These are phyloP conservation scores for Danio aesculapii DNA, from an alignment of 2,797 vertebrate genomes.

Conservation along the genomic window DNA sequence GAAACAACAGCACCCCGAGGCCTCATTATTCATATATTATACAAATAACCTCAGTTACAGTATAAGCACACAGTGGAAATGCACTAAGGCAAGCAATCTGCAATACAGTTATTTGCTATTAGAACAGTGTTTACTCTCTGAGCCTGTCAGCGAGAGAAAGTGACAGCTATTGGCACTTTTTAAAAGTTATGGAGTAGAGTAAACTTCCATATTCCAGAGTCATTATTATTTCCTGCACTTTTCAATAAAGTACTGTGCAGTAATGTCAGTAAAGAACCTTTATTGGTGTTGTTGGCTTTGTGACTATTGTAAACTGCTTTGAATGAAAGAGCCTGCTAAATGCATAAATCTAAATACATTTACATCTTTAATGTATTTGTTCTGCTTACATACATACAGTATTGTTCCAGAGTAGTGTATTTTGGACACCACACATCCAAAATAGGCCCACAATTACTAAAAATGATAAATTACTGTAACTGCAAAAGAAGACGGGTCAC, in stretches of 20 bases:
- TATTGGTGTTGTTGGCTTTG: neutral
- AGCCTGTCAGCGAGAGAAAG: constrained; percentile 1
- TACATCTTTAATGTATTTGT: neutral
- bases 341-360: neutral
- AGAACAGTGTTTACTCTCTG: neutral
- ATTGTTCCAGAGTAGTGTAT: neutral
- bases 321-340: neutral
- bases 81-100: constrained; percentile 1
- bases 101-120: neutral
- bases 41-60: neutral
- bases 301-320: neutral
- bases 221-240: neutral
- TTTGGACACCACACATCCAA: neutral
- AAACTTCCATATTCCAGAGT: neutral
- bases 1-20: neutral
- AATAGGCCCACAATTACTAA: neutral
- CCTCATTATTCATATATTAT: constrained; percentile 2
- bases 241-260: neutral
- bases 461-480: neutral
- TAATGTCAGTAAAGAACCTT: no score
- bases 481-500: neutral
- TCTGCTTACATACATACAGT: neutral
- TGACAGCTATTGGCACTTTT: neutral
- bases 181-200: neutral
- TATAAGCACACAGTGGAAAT: neutral